These are phyloP conservation scores for Meteorus cinctellus DNA, from an alignment of 2,888 invertebrate genomes.

Conservation along the genomic window DNA sequence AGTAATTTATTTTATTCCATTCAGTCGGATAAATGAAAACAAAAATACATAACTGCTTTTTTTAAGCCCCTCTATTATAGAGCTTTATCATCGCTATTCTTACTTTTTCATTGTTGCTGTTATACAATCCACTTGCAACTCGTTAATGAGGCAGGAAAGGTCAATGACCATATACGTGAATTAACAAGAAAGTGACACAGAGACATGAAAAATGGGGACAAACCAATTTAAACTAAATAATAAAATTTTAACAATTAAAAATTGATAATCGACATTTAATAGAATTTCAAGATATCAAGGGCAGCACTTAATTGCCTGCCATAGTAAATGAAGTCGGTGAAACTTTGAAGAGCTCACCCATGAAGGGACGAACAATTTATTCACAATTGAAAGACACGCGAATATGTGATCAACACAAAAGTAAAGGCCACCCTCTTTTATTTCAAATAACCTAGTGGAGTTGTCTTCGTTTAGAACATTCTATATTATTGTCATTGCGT, in stretches of 20 bases:
- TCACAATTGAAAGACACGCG: background rate
- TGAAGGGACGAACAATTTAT: background rate
- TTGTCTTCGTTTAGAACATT: background rate
- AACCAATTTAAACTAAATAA: background rate
- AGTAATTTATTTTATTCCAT: background rate
- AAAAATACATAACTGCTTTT: background rate
- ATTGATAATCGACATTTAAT: no score
- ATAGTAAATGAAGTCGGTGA: no score
- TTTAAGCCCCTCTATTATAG: background rate
- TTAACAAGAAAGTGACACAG: conserved; percentile 1
- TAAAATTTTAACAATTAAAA: background rate
- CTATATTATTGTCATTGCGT: no score
- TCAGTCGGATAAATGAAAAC: background rate
- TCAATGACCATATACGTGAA: conserved; percentile 28
- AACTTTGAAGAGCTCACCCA: no score
- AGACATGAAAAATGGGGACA: background rate
- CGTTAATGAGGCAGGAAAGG: conserved; percentile 6
- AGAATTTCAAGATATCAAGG: no score
- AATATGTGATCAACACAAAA: background rate
- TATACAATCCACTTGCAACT: conserved; percentile 5
- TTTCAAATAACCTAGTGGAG: background rate
- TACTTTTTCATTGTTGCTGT: background rate
- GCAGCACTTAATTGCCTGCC: no score
- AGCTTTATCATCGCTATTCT: background rate
- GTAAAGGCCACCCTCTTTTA: background rate